Conservation (phyloP, 1,140 invertebrate genomes). For the Harpegnathos saltator region DNA sequence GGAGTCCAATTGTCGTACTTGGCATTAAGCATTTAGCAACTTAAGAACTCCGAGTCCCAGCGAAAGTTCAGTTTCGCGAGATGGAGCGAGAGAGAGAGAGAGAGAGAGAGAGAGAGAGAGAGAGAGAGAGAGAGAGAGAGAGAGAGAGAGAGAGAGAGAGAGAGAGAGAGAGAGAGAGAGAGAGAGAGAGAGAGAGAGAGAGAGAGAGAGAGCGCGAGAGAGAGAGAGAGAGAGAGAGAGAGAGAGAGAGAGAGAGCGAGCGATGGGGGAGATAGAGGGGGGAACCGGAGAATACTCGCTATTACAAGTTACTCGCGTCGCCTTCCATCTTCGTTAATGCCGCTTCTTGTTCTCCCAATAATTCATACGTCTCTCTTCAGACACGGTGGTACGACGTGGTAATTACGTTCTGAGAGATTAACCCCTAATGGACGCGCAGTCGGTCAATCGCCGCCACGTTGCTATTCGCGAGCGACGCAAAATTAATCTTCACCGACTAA, state of each 20-base stretch:
- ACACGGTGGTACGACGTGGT: not conserved
- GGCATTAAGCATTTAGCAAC: constrained; percentile 34
- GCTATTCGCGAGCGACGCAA: not conserved
- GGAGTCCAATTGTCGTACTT: constrained; percentile 17
- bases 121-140: not conserved
- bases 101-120: not conserved
- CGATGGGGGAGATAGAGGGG: constrained; percentile 22
- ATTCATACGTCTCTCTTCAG: constrained; percentile 49
- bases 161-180: not conserved
- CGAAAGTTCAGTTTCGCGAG: constrained; percentile 15
- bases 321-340: constrained; percentile 40
- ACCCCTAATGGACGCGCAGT: constrained; percentile 18
- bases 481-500: constrained; percentile 36
- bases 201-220: not conserved
- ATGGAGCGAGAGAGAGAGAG: not conserved
- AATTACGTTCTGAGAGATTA: constrained; percentile 45
- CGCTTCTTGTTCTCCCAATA: constrained; percentile 43
- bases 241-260: not conserved
- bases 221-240: not conserved
- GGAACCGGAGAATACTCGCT: constrained; percentile 26
- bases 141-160: not conserved
- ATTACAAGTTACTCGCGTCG: constrained; percentile 25
- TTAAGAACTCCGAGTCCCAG: constrained; percentile 5
- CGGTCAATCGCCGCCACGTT: not conserved
- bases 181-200: not conserved